A percentile compares a stretch with the other conserved stretches of the same genome.
Evolutionary conservation across 2,113 vertebrate genomes (phyloP).

Genomic region (Xenopus tropicalis): DNA sequence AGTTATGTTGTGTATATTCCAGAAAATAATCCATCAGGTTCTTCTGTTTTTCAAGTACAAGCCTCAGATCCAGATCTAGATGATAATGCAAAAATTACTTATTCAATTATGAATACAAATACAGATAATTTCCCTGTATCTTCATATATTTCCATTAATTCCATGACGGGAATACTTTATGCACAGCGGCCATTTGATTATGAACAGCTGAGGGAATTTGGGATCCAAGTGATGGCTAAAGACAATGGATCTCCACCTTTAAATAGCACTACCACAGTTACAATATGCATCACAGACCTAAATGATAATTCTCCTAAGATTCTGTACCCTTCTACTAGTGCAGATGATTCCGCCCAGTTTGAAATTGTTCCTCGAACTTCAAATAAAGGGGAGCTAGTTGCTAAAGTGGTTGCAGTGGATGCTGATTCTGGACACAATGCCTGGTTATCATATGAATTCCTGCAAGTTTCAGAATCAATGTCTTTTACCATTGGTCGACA

Average conservation of each 20-base stretch:
- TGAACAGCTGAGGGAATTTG: conserved; percentile 31
- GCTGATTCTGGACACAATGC: conserved; percentile 58
- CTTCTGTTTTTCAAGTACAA: conserved; percentile 67
- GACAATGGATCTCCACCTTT: conserved; percentile 35
- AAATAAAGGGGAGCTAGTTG: conserved; percentile 61
- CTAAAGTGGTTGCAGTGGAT: conserved; percentile 58
- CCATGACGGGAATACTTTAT: conserved; percentile 75
- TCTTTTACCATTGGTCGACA: conserved; percentile 33
- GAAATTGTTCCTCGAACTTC: conserved; percentile 59
- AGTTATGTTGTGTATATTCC: conserved; percentile 68
- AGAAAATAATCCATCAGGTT: conserved; percentile 77
- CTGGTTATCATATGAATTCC: conserved; percentile 55
- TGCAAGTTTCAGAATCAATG: conserved; percentile 45
- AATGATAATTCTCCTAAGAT: conserved; percentile 45
- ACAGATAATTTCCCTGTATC: conserved; percentile 57
- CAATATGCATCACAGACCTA: conserved; percentile 33
- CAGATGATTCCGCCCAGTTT: conserved; percentile 53
- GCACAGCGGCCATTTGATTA: conserved; percentile 55
- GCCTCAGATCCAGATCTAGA: conserved; percentile 73
- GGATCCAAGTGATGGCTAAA: conserved; percentile 23
- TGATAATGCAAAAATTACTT: conserved; percentile 75
- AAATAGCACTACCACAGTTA: conserved; percentile 20
- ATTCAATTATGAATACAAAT: conserved; percentile 70
- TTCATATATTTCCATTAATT: conserved; percentile 79
- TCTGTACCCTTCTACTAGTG: conserved; percentile 45